Evolutionary conservation across 2,113 vertebrate genomes (phyloP), one percentile per base, ranked within the genome.

Genomic region (Gavialis gangeticus): DNA sequence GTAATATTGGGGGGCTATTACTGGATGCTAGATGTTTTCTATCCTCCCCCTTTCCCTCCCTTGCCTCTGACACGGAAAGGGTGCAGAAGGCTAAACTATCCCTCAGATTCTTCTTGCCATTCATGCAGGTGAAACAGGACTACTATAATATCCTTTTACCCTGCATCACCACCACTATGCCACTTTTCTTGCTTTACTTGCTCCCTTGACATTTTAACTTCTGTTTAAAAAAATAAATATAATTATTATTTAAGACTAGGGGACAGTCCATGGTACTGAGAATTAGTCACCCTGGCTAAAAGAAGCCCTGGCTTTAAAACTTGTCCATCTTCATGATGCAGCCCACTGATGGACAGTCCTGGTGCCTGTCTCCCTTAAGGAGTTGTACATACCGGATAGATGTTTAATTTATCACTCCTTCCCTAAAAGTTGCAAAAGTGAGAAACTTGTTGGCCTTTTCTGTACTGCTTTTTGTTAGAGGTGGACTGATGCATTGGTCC

Each of bases 81-180:
- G 11, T 0, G 1, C 12, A 85, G 46, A 27, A 82, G 67, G 34
- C 46, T 85, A 5, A 46, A 12, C 17, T 0, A 0, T 67, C 7
- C 27, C 66, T 75, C 6, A 64, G 1, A 69, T 73, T 67, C 83
- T 85, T 88, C 15, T 15, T 85, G 2, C n/a, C 75, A 5, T 80
- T 92, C 85, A 79, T 79, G 5, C 7, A 46, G 46, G 9, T 46
- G 46, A 46, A 46, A 46, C 46, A 46, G 46, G 46, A 46, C 46
- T 46, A 46, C 46, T 46, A 9, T 46, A 46, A 46, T 46, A 46
- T 46, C 46, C 46, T 46, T 46, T 46, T 46, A 46, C 46, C 7
- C 46, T 46, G 9, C 8, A 46, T 46, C 46, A 46, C 46, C 46
- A 46, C 46, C 46, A 46, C 46, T 9, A 46, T 46, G 46, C 46